These are phyloP conservation scores for Portevinia maculata DNA, from an alignment of 2,888 invertebrate genomes.

Conservation along the genomic window DNA sequence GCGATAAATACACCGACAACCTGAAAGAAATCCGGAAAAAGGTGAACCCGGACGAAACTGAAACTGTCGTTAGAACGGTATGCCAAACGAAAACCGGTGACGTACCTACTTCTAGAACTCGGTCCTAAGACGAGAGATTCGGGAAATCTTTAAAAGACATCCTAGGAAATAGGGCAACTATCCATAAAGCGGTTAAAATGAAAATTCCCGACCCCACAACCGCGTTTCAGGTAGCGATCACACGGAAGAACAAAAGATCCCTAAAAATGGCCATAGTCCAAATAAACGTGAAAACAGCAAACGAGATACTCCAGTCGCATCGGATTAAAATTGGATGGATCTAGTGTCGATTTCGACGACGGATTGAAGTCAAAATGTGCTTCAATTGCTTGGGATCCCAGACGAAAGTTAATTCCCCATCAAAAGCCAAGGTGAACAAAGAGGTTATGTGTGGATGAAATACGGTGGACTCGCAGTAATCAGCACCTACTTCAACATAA, in stretches of 20 bases:
- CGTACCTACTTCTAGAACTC: not conserved
- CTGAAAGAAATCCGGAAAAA: constrained; percentile 7
- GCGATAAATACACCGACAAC: no score
- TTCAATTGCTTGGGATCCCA: constrained; percentile 31
- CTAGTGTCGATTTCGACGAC: constrained; percentile 3
- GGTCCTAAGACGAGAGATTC: not conserved
- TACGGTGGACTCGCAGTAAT: no score
- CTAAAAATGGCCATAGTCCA: constrained; percentile 22
- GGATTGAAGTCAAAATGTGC: constrained; percentile 9
- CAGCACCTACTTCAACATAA: no score
- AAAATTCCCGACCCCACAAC: not conserved
- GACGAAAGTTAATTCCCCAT: no score
- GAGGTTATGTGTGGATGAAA: no score
- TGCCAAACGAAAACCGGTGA: constrained; percentile 6
- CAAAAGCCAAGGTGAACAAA: no score
- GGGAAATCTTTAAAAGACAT: not conserved
- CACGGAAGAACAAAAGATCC: constrained; percentile 15
- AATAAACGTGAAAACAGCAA: not conserved
- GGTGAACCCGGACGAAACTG: not conserved
- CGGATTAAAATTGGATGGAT: constrained; percentile 27
- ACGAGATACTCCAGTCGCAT: not conserved
- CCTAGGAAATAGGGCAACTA: not conserved
- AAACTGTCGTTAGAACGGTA: constrained; percentile 1
- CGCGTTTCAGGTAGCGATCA: not conserved
- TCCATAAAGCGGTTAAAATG: not conserved